Evolutionary conservation across 2,888 invertebrate species (phyloP).

Genomic region (Leucophenga maculata): DNA sequence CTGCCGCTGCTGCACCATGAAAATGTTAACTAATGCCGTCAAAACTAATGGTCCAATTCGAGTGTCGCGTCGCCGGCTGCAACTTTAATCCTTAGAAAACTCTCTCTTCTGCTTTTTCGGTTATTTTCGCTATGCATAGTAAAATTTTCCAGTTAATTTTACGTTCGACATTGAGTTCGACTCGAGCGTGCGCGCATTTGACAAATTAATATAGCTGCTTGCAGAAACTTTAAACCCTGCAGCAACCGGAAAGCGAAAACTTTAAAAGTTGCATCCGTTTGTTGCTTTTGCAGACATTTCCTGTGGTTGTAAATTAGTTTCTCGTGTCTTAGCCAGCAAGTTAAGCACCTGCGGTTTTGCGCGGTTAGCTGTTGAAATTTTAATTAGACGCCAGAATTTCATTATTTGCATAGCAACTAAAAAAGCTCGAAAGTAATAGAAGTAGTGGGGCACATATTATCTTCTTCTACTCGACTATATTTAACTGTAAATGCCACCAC

Average conservation of each 20-base stretch:
- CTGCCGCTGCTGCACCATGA: slow-evolving; percentile 49
- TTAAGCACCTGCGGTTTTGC: slow-evolving; percentile 8
- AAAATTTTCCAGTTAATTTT: slow-evolving; percentile 64
- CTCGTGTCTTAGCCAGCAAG: slow-evolving; percentile 5
- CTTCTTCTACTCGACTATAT: background rate
- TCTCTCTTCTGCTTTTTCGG: slow-evolving; percentile 53
- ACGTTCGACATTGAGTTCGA: slow-evolving; percentile 34
- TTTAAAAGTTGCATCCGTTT: slow-evolving; percentile 19
- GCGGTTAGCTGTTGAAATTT: slow-evolving; percentile 8
- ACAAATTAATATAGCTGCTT: slow-evolving; percentile 65
- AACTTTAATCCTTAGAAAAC: slow-evolving; percentile 26
- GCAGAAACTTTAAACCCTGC: slow-evolving; percentile 50
- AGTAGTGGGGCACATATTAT: background rate
- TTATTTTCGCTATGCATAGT: slow-evolving; percentile 49
- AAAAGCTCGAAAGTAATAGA: background rate
- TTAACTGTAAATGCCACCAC: slow-evolving; percentile 5
- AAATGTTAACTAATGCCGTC: slow-evolving; percentile 68
- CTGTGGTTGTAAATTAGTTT: background rate
- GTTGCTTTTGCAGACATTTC: background rate
- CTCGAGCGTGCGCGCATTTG: slow-evolving; percentile 46
- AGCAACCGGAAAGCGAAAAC: slow-evolving; percentile 15
- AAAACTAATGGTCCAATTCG: slow-evolving; percentile 70
- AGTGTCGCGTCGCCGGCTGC: slow-evolving; percentile 53
- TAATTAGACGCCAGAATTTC: slow-evolving; percentile 10
- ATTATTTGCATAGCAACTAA: slow-evolving; percentile 1